Percentiles rank a stretch among this genome's conserved stretches.
These are phyloP conservation scores for Hippopotamyrus pictus DNA, from an alignment of 2,797 vertebrate species.

Conservation along the genomic window DNA sequence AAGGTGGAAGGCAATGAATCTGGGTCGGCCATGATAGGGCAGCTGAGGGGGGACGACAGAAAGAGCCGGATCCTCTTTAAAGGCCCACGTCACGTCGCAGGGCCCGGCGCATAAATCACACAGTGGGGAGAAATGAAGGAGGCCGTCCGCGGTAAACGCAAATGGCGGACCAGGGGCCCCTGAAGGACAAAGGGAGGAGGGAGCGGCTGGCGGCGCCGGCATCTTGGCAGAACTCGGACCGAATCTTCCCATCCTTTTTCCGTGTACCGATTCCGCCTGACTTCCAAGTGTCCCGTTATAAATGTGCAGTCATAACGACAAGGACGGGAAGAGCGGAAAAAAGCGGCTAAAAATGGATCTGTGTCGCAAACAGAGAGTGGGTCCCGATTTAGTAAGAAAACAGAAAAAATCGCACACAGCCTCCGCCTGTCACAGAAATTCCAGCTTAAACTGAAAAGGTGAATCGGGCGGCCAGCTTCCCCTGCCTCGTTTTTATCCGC, in stretches of 20 bases:
- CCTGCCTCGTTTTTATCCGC: slow-evolving; percentile 17
- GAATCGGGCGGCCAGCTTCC: slow-evolving; percentile 21
- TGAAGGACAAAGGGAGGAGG: slow-evolving; percentile 64
- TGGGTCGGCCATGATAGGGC: slow-evolving; percentile 17
- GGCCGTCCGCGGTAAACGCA: slow-evolving; percentile 64
- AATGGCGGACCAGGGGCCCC: slow-evolving; percentile 41
- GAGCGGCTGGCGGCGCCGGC: slow-evolving; percentile 19
- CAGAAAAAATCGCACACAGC: neutral
- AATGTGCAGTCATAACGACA: slow-evolving; percentile 54
- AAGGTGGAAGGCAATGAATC: slow-evolving; percentile 41
- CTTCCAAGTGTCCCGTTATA: slow-evolving; percentile 53
- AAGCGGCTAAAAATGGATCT: slow-evolving; percentile 59
- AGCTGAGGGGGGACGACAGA: slow-evolving; percentile 19
- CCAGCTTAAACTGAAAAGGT: slow-evolving; percentile 19
- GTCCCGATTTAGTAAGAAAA: slow-evolving; percentile 29
- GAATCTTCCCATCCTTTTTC: neutral
- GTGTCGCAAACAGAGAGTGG: slow-evolving; percentile 34
- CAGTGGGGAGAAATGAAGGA: slow-evolving; percentile 59
- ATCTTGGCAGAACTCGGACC: neutral
- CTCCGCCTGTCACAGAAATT: slow-evolving; percentile 6
- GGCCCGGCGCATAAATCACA: slow-evolving; percentile 65
- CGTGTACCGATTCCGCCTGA: slow-evolving; percentile 25
- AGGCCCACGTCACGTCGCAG: slow-evolving; percentile 57
- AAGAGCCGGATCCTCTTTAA: slow-evolving; percentile 48
- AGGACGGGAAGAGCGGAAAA: slow-evolving; percentile 64